Base-by-base conservation (phyloP, 2,888 invertebrate genomes). In the Sipha maydis region DNA sequence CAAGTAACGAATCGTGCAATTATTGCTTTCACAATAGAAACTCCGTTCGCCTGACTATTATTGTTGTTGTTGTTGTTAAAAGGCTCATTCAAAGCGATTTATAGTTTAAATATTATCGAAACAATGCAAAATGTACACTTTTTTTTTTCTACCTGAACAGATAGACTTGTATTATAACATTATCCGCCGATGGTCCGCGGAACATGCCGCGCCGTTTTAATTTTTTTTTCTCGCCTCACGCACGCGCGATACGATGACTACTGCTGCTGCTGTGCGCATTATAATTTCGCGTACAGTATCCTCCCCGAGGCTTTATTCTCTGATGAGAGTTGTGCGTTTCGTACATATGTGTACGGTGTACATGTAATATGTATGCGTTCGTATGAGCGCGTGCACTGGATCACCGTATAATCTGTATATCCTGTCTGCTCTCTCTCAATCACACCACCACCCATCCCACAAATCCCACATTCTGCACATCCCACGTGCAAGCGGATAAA, bases 361-460 rank as follows among this genome's bases (percentile, higher is more conserved):
- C 48, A 9, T 9, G 9, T 48, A 48, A 34, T 48, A 14, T 14
- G 41, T 48, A 48, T 48, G 11, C 48, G 11, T 41, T 14, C 14
- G 11, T 48, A 14, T 48, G 11, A 2, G 56, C 19, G 21, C n/a
- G 38, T 38, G 21, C 9, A 61, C 61, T 34, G 83, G 73, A 83
- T 77, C 77, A 77, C 83, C 75, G 86, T 78, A 80, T 86, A 78
- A 85, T 61, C 77, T 75, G 75, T 56, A 61, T 79, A 34, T 73
- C 75, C 56, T 83, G 56, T 83, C 75, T 83, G 61, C 25, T 31
- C 76, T 73, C 78, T 85, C 54, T 34, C 85, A 34, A 61, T 71
- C 79, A 48, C 41, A 56, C 56, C 69, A 56, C 38, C 56, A 17
- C 69, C 11, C 31, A 19, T 48, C 3, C 48, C 21, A 7, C 28